Evolutionary conservation across 1,140 invertebrate genomes (phyloP).

Genomic region (Trichonephila clavata): DNA sequence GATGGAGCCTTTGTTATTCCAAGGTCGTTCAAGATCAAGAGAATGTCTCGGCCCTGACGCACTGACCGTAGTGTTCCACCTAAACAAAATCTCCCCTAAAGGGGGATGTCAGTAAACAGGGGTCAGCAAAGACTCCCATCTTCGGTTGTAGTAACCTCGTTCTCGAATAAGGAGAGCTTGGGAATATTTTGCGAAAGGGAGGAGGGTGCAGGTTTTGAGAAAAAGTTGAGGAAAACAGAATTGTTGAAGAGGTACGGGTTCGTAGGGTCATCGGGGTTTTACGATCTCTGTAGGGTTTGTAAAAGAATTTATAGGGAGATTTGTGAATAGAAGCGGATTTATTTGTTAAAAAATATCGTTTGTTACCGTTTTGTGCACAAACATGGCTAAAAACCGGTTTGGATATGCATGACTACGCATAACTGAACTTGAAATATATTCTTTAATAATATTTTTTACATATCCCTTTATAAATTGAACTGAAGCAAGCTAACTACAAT

Average conservation of each 20-base stretch:
- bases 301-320: slow-evolving; percentile 57
- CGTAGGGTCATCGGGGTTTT: slow-evolving; percentile 53
- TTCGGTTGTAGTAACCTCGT: neutral
- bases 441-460: neutral
- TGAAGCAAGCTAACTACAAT: neutral
- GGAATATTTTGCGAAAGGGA: slow-evolving; percentile 64
- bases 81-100: slow-evolving; percentile 41
- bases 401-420: neutral
- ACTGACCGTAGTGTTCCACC: slow-evolving; percentile 56
- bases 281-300: neutral
- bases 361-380: slow-evolving; percentile 53
- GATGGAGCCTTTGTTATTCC: slow-evolving; percentile 14
- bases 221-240: slow-evolving; percentile 44
- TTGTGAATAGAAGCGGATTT: slow-evolving; percentile 19
- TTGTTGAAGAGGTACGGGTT: slow-evolving; percentile 56
- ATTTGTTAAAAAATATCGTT: neutral
- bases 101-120: slow-evolving; percentile 35
- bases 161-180: slow-evolving; percentile 27
- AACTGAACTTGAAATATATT: slow-evolving; percentile 26
- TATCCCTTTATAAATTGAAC: neutral
- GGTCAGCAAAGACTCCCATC: neutral
- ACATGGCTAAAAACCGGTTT: slow-evolving; percentile 46
- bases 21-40: slow-evolving; percentile 62
- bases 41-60: slow-evolving; percentile 42
- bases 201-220: slow-evolving; percentile 16